Conservation (phyloP, 2,797 vertebrate species). For the Platalea minor region DNA sequence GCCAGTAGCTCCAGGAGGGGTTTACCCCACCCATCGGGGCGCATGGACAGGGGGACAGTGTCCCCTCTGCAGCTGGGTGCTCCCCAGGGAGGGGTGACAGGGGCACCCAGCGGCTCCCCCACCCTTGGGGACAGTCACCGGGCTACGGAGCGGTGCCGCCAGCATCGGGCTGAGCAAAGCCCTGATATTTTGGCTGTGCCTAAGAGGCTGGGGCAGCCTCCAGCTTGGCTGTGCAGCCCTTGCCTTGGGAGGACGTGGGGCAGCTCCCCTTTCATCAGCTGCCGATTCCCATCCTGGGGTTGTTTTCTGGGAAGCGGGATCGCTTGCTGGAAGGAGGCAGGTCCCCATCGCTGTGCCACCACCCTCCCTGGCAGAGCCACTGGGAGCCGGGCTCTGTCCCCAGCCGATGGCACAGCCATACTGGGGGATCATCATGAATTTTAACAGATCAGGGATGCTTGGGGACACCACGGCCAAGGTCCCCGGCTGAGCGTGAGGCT, state of each 20-base stretch:
- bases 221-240: background rate
- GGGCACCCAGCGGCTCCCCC: background rate
- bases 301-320: background rate
- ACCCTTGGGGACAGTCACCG: background rate
- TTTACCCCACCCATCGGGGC: fast-evolving
- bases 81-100: background rate
- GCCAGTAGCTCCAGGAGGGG: background rate
- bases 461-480: fast-evolving
- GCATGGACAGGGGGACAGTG: background rate
- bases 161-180: background rate
- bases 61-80: background rate
- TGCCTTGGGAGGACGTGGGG: background rate
- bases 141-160: background rate
- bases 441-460: fast-evolving
- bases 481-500: background rate
- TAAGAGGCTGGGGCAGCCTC: background rate
- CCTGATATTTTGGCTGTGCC: fast-evolving
- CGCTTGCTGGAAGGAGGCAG: fast-evolving
- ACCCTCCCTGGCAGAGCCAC: background rate
- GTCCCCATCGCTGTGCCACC: background rate
- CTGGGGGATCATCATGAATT: fast-evolving
- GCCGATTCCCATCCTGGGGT: fast-evolving
- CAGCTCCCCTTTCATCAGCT: background rate
- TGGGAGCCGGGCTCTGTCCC: background rate
- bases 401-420: background rate